Conservation (phyloP, 2,888 invertebrate genomes). For the Sepiola atlantica region DNA sequence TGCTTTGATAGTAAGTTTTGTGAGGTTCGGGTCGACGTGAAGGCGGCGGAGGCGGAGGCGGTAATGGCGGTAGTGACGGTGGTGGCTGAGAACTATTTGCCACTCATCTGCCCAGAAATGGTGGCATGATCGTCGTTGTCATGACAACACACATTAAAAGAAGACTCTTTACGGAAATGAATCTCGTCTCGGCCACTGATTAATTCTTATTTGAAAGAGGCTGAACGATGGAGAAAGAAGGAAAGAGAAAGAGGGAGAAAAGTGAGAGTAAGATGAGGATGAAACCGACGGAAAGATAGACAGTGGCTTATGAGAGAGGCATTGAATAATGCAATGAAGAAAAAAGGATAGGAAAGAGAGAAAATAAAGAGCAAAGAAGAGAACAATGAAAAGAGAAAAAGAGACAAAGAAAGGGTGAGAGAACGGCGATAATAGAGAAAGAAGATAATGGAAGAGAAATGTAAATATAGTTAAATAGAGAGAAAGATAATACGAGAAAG, state of each 20-base stretch:
- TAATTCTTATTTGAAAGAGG: neutral
- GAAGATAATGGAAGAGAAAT: neutral
- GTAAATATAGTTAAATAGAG: neutral
- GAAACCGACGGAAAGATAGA: too few species aligned
- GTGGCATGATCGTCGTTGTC: neutral
- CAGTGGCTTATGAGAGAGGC: too few species aligned
- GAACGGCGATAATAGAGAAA: neutral
- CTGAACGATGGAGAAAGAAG: neutral
- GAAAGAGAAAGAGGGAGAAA: neutral
- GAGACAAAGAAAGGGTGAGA: neutral
- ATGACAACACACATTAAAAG: neutral
- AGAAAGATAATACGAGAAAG: neutral
- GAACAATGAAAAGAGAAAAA: neutral
- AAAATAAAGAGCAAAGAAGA: neutral
- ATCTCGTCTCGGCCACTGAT: neutral
- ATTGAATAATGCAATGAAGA: neutral
- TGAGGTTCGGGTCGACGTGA: neutral
- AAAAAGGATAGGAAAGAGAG: neutral
- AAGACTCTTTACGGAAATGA: neutral
- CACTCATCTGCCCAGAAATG: neutral
- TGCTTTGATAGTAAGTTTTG: neutral
- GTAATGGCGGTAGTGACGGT: neutral
- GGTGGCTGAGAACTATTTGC: neutral
- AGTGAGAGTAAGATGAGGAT: too few species aligned
- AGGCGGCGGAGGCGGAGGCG: neutral